Evolutionary conservation across 2,113 vertebrate species (phyloP), one percentile per base, ranked within the genome.

Genomic region (Trichomycterus rosablanca): DNA sequence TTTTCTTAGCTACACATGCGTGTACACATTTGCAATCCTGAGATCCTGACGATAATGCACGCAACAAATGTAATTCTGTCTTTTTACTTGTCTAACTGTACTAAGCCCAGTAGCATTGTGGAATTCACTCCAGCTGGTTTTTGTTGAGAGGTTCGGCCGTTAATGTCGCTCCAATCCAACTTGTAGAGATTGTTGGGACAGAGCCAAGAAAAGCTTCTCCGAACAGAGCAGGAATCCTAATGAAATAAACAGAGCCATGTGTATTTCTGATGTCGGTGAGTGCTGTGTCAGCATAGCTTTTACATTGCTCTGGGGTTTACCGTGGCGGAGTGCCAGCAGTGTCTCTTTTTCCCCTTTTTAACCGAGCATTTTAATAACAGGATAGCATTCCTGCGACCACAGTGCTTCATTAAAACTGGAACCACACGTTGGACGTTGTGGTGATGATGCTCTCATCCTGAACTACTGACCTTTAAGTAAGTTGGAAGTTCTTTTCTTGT

Each of bases 231-330:
- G 22, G 1, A 3, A 28, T 57, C 22, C 8, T 43, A 58, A 30
- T 58, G 12, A 45, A 18, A 58, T 58, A 32, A 58, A 39, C 52
- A 61, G 32, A 7, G 20, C 16, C 26, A 22, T 24, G 15, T 61
- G 34, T 39, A 26, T 61, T 49, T 61, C 34, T 40, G 12, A n/a
- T 49, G 58, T 24, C 39, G 44, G 32, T 23, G 30, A 49, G 20
- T 60, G 45, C 45, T 50, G 45, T 61, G 32, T 51, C 34, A 61
- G 59, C 46, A 61, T 40, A 22, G 12, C 11, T 49, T 22, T 26
- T 24, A 30, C 39, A 30, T 56, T 34, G 6, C 40, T 22, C 16
- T 32, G 40, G 55, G 43, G 40, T 45, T 34, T 45, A 22, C 20
- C 24, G 42, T 37, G 16, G 22, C 12, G n/a, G 15, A 18, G 26